phyloP scores from a whole-genome alignment of 1,140 invertebrate species.

The Ceratina japonica region DNA sequence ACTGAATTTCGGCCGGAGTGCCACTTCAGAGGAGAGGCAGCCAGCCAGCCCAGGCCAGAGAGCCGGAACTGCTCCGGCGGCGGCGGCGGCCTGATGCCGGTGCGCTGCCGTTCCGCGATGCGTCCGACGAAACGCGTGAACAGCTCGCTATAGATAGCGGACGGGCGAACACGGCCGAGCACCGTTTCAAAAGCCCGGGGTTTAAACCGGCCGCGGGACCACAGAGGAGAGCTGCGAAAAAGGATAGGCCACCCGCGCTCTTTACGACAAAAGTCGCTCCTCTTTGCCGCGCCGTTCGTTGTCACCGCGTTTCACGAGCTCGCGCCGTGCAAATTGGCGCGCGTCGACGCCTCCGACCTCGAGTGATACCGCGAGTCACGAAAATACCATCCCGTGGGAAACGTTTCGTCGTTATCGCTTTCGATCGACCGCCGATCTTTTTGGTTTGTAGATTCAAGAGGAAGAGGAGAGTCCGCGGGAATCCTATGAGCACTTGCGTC shows the following conservation, averaged over 20 bases:
- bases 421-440: background rate
- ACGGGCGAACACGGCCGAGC: background rate
- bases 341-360: background rate
- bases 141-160: conserved; percentile 25
- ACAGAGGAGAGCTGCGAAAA: conserved; percentile 3
- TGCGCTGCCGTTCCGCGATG: background rate
- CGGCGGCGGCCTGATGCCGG: too few species aligned
- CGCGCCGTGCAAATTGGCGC: too few species aligned
- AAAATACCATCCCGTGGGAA: too few species aligned
- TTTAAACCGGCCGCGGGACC: conserved; percentile 1
- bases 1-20: conserved; percentile 58
- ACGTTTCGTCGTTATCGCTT: too few species aligned
- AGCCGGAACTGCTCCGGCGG: conserved; percentile 8
- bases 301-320: background rate
- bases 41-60: conserved; percentile 5
- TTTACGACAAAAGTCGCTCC: conserved; percentile 8
- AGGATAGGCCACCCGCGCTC: background rate
- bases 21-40: conserved; percentile 46
- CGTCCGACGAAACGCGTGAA: conserved; percentile 46
- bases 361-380: too few species aligned
- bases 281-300: background rate
- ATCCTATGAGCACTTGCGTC: background rate
- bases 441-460: too few species aligned
- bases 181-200: conserved; percentile 34
- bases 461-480: background rate